Evolutionary conservation across 2,797 vertebrate genomes (phyloP).

Genomic region (Notolepis coatsorum): DNA sequence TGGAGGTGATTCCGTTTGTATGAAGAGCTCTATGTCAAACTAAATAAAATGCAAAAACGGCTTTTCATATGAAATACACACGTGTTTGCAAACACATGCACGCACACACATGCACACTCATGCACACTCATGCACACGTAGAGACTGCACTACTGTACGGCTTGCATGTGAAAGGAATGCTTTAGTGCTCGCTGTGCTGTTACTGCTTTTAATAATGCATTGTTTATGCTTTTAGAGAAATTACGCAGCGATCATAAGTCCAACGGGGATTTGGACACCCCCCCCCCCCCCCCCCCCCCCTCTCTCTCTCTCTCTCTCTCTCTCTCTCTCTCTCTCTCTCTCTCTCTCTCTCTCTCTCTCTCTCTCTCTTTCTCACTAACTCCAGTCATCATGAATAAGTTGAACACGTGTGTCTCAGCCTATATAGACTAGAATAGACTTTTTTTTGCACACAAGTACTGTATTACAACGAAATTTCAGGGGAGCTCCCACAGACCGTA

Average conservation of each 20-base stretch:
- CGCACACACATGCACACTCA: conserved; percentile 20
- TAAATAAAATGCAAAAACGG: background rate
- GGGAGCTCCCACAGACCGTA: too few relatives aligned
- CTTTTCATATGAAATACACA: background rate
- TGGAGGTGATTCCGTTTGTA: too few relatives aligned
- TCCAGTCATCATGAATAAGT: too few relatives aligned
- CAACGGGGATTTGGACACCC: conserved; percentile 16
- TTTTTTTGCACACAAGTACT: too few relatives aligned
- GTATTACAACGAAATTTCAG: too few relatives aligned
- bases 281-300: background rate
- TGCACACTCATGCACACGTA: background rate
- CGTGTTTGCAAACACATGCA: conserved; percentile 28
- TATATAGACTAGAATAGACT: too few relatives aligned
- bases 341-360: background rate
- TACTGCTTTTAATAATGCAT: conserved; percentile 68
- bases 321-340: conserved; percentile 15
- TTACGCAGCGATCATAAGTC: conserved; percentile 44
- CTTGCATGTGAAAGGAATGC: conserved; percentile 27
- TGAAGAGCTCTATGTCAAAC: background rate
- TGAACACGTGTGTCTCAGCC: too few relatives aligned
- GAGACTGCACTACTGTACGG: too few relatives aligned
- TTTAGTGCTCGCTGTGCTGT: conserved; percentile 41
- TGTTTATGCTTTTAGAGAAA: conserved; percentile 67
- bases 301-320: conserved; percentile 7
- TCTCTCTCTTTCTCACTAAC: too few relatives aligned